Percentiles rank a stretch among this genome's conserved stretches.
phyloP scores from a whole-genome alignment of 1,140 invertebrate species.

The Tenebrio molitor region DNA sequence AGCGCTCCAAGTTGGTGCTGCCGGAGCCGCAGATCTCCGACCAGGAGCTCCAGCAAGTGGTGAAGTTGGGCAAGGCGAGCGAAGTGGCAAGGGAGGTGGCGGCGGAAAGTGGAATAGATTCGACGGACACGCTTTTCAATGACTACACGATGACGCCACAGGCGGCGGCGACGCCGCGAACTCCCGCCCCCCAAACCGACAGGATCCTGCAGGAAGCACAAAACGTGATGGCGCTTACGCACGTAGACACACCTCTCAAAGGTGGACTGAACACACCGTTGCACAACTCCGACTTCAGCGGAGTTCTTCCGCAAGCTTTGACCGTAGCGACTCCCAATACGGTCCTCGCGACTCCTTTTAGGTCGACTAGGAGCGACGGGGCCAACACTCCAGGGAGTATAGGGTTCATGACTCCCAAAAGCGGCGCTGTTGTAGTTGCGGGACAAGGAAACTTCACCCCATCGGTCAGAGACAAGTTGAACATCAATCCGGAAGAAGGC shows the following conservation, averaged over 20 bases:
- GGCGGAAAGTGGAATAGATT: slow-evolving; percentile 83
- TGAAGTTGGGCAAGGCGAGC: slow-evolving; percentile 96
- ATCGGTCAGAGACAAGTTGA: slow-evolving; percentile 93
- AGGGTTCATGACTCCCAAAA: slow-evolving; percentile 69
- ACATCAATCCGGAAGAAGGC: slow-evolving; percentile 92
- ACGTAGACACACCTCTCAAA: slow-evolving; percentile 98
- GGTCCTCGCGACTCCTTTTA: slow-evolving; percentile 93
- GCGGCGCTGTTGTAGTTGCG: slow-evolving; percentile 56
- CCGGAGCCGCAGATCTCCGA: slow-evolving; percentile 98
- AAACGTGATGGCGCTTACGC: slow-evolving; percentile 97
- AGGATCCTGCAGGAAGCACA: slow-evolving; percentile 92
- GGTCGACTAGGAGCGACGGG: slow-evolving; percentile 70
- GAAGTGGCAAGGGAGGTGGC: slow-evolving; percentile 94
- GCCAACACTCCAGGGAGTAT: slow-evolving; percentile 67
- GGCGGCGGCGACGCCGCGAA: slow-evolving; percentile 85
- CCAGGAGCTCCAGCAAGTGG: slow-evolving; percentile 91
- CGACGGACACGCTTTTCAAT: slow-evolving; percentile 89
- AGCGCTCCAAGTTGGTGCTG: slow-evolving; percentile 95
- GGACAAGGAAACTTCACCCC: slow-evolving; percentile 64
- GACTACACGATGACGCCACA: slow-evolving; percentile 89
- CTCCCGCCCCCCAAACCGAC: slow-evolving; percentile 83
- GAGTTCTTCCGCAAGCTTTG: slow-evolving; percentile 82
- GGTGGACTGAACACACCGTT: slow-evolving; percentile 95
- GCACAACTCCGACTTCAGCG: slow-evolving; percentile 89
- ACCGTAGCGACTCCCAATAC: slow-evolving; percentile 93